Evolutionary conservation across 2,888 invertebrate genomes (phyloP).

Genomic region (Notodonta dromedarius): DNA sequence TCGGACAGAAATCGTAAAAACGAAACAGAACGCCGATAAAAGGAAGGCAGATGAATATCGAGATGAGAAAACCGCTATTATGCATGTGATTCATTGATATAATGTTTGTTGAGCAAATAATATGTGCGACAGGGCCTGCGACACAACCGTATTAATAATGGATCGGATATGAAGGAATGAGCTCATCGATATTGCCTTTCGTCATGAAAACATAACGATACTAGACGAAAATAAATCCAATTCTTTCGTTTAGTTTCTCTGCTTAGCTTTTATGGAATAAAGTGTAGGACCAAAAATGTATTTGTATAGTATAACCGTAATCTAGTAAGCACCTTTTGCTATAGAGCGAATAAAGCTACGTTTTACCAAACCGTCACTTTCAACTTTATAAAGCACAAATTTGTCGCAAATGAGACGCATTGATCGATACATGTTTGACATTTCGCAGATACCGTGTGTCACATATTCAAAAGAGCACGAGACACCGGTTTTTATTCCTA

Average conservation of each 20-base stretch:
- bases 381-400: background rate
- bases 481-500: slow-evolving; percentile 63
- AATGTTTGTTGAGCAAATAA: slow-evolving; percentile 28
- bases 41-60: slow-evolving; percentile 75
- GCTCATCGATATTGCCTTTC: slow-evolving; percentile 3
- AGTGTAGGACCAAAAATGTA: too few relatives aligned
- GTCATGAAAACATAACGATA: background rate
- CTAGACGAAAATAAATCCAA: background rate
- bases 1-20: slow-evolving; percentile 74
- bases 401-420: background rate
- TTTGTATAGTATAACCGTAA: too few relatives aligned
- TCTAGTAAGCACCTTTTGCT: slow-evolving; percentile 33
- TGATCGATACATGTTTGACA: slow-evolving; percentile 9
- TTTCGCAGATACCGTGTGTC: slow-evolving; percentile 38
- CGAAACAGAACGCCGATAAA: slow-evolving; percentile 74
- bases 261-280: too few relatives aligned
- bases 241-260: too few relatives aligned
- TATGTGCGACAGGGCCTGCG: background rate
- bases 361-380: slow-evolving; percentile 3
- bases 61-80: slow-evolving; percentile 74
- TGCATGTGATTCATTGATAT: slow-evolving; percentile 52
- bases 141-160: background rate
- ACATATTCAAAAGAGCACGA: slow-evolving; percentile 58
- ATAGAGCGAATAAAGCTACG: slow-evolving; percentile 31
- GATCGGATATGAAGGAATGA: slow-evolving; percentile 1